A percentile compares a stretch with the other conserved stretches of the same genome.
phyloP scores from a whole-genome alignment of 2,113 vertebrate species.

The Gorsachius goisagi region DNA sequence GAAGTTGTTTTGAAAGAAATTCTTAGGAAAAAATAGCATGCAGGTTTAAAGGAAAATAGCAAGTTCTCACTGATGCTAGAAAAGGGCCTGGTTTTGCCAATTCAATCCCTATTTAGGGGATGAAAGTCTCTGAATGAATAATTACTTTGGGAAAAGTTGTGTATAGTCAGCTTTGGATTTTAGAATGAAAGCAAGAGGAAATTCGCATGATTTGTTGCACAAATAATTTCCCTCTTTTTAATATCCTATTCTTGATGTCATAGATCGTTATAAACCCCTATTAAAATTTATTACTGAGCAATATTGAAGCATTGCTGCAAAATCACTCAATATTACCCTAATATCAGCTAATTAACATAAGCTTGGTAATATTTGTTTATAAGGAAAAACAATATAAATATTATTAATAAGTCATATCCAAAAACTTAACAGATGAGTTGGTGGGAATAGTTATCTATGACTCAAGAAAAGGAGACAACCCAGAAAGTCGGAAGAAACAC shows the following conservation, averaged over 20 bases:
- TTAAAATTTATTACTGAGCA: not conserved
- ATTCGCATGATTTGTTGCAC: not conserved
- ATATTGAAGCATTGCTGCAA: not conserved
- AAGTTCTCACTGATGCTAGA: not conserved
- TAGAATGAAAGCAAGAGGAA: not conserved
- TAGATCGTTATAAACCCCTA: not conserved
- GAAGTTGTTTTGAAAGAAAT: not conserved
- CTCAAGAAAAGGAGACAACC: not conserved
- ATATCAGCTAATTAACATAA: not conserved
- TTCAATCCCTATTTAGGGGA: not conserved
- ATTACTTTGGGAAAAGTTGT: not conserved
- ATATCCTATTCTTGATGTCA: not conserved
- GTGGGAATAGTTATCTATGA: not conserved
- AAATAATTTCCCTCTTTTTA: not conserved
- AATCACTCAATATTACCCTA: not conserved
- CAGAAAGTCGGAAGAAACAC: not conserved
- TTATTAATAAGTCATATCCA: not conserved
- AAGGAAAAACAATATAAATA: not conserved
- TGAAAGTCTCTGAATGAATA: not conserved
- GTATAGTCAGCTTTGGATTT: not conserved
- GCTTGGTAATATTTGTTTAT: not conserved
- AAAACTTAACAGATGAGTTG: not conserved
- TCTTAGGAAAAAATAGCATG: not conserved
- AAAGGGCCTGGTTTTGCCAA: not conserved
- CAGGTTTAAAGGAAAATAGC: not conserved